Base-by-base conservation (phyloP, 2,888 invertebrate species). In the Bursaphelenchus okinawaensis region DNA sequence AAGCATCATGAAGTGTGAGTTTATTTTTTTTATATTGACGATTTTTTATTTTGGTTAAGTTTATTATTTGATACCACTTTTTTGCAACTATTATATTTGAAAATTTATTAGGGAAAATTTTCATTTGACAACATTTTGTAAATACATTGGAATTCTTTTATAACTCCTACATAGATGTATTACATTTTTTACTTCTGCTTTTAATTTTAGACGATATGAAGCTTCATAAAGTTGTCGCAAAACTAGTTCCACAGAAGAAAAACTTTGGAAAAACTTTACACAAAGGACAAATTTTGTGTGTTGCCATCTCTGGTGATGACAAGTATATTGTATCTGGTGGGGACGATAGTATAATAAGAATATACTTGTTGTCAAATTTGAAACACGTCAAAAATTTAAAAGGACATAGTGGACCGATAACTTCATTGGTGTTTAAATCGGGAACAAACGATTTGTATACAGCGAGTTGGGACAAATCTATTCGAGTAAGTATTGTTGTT, bases 1-100 rank as follows among this genome's bases (percentile, higher is more conserved):
- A n/a, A 68, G 70, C 26, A 74, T 80, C 54, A 75, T 78, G 16
- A 80, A 80, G 66, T 80, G 80, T 79, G 40, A 65, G 71, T 62
- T 31, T 52, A 28, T 26, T 27, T 67, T 52, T 55, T n/a, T n/a
- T n/a, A n/a, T n/a, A 1, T 24, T 6, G 26, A 4, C 12, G 12
- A 2, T 28, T 51, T 19, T 4, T 27, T 7, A n/a, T 20, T 27
- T 20, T 12, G 16, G 4, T 31, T 16, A 29, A 22, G 16, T 54
- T 16, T 1, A n/a, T 50, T 7, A 19, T 12, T 19, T 50, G 7
- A 20, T 3, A n/a, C n/a, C n/a, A n/a, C n/a, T n/a, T n/a, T n/a
- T n/a, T n/a, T n/a, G n/a, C n/a, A n/a, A n/a, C n/a, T n/a, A n/a
- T n/a, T n/a, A n/a, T n/a, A n/a, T n/a, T n/a, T n/a, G n/a, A n/a